A percentile compares a stretch with the other conserved stretches of the same genome.
phyloP scores from a whole-genome alignment of 2,113 vertebrate species.

The Catharus minimus region DNA sequence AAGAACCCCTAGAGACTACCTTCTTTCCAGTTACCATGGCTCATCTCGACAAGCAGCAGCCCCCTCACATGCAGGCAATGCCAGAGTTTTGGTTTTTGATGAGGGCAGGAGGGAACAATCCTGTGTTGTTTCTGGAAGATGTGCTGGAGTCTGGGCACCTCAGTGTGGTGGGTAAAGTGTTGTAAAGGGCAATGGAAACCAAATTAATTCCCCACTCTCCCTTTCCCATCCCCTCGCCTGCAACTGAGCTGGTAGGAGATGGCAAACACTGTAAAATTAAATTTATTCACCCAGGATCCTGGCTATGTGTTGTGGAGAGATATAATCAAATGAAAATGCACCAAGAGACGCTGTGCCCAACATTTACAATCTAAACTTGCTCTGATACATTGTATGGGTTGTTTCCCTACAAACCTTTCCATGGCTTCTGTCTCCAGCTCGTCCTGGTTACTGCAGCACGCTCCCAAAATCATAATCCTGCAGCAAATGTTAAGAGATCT shows the following conservation, averaged over 20 bases:
- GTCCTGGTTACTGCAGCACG: background rate
- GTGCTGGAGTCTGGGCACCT: background rate
- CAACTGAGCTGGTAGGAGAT: background rate
- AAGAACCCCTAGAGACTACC: conserved; percentile 3
- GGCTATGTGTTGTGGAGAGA: background rate
- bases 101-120: background rate
- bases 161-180: background rate
- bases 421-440: background rate
- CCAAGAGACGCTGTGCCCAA: background rate
- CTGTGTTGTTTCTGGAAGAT: background rate
- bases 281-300: background rate
- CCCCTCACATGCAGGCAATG: background rate
- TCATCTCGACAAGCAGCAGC: background rate
- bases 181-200: background rate
- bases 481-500: background rate
- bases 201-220: background rate
- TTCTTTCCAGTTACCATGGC: conserved; percentile 17
- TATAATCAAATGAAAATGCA: background rate
- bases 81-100: background rate
- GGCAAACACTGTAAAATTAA: background rate
- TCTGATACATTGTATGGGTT: accelerated
- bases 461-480: background rate
- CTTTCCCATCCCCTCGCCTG: background rate
- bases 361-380: accelerated
- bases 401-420: background rate